Base-by-base conservation (phyloP, 2,113 vertebrate species). In the Telmatochromis bifrenatus region DNA sequence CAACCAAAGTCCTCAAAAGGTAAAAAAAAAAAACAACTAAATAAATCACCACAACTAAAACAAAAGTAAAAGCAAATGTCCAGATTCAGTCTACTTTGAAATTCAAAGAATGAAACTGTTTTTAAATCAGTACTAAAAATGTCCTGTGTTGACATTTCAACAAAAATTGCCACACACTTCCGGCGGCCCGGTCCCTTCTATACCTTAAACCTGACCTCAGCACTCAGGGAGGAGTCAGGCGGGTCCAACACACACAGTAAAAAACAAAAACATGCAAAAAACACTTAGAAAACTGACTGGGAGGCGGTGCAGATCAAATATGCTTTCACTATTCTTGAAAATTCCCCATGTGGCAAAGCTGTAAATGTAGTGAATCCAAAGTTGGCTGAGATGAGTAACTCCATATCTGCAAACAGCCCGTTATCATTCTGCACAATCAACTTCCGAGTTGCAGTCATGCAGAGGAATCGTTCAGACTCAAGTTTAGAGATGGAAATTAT, bases 271-370 rank as follows among this genome's bases (percentile, higher is more conserved):
- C 23, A 12, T 28, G 3, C 60, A 0, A 47, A 75, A 49, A 47
- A 0, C 42, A 28, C 42, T 75, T 28, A 3, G 15, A 49, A 75
- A 49, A 31, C 42, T 12, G 70, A 19, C 21, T 75, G 23, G 0
- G 70, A 49, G 42, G 5, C 23, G 19, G 1, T 28, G 15, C 15
- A 19, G 23, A 17, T 49, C 42, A 28, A 47, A 75, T 49, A 0
- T 65, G 31, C 60, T 65, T 65, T 65, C 17, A 65, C 6, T n/a
- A 65, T 35, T 65, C 9, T 35, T 65, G 8, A 45, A 73, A 73
- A 73, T 26, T 45, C 13, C 68, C 68, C 21, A 9, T 10, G 39
- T 28, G 9, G 39, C 42, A 45, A 73, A 45, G 39, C 68, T 47
- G 39, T 47, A 47, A 73, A 28, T 17, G 39, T 1, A 26, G 5